Conservation (phyloP, 2,888 invertebrate genomes). For the Cephalotes varians region DNA sequence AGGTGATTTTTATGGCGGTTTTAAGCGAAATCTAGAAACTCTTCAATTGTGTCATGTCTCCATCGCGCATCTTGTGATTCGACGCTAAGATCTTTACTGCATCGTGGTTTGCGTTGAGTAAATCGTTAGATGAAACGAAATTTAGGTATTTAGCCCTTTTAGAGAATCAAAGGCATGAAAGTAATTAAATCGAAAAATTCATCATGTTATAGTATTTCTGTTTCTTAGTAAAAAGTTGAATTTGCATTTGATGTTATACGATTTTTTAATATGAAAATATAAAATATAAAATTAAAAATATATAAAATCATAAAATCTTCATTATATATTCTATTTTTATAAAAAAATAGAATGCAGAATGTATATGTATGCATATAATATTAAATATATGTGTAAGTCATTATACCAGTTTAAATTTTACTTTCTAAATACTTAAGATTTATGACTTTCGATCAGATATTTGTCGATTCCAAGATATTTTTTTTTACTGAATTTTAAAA, state of each 20-base stretch:
- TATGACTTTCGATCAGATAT: neutral
- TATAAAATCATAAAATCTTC: neutral
- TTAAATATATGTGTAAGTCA: neutral
- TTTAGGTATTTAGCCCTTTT: neutral
- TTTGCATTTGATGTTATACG: neutral
- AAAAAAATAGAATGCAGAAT: neutral
- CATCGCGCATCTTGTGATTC: neutral
- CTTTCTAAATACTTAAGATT: neutral
- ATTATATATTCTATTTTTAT: neutral
- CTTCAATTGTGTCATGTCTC: neutral
- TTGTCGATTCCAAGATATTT: neutral
- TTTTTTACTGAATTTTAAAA: neutral
- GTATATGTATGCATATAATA: neutral
- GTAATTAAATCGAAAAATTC: neutral
- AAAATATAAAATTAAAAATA: no score
- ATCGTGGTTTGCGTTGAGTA: neutral
- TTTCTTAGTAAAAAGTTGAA: neutral
- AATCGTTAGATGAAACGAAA: neutral
- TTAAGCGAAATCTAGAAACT: conserved; percentile 50
- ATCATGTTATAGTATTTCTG: neutral
- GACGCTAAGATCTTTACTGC: neutral
- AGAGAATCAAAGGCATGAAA: neutral
- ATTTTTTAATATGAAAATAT: no score
- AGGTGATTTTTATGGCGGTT: conserved; percentile 53
- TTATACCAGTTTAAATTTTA: neutral